These are phyloP conservation scores for Temnothorax unifasciatus DNA, from an alignment of 2,888 invertebrate species.

Conservation along the genomic window DNA sequence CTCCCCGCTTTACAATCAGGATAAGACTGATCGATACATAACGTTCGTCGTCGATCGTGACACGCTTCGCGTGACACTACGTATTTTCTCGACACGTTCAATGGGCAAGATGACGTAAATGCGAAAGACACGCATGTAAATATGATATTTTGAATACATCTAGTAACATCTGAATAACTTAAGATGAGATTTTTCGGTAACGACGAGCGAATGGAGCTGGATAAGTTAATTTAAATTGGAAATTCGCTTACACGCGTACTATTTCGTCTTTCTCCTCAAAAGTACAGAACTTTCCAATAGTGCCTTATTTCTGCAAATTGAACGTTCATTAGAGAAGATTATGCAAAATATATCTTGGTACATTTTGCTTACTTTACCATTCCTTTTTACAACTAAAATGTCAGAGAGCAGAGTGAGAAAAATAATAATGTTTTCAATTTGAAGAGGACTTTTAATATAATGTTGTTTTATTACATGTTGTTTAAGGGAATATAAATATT, in stretches of 20 bases:
- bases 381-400: not conserved
- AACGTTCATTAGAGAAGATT: not conserved
- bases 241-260: not conserved
- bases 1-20: not conserved
- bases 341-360: not conserved
- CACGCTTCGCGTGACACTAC: not conserved
- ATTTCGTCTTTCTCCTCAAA: not conserved
- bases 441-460: not conserved
- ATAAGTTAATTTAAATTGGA: not conserved
- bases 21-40: slow-evolving; percentile 47
- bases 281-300: not conserved
- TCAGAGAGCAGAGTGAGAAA: not conserved
- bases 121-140: slow-evolving; percentile 46
- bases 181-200: not conserved
- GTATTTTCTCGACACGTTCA: slow-evolving; percentile 35
- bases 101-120: slow-evolving; percentile 21
- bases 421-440: not conserved
- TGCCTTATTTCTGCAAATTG: not conserved
- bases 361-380: not conserved
- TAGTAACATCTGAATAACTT: slow-evolving; percentile 12
- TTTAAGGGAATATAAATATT: slow-evolving; percentile 3
- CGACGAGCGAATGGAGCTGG: not conserved
- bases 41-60: slow-evolving; percentile 13
- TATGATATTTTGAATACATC: slow-evolving; percentile 50
- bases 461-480: slow-evolving; percentile 8